Base-by-base conservation (phyloP, 2,888 invertebrate genomes). In the Anagyrus pseudococci region DNA sequence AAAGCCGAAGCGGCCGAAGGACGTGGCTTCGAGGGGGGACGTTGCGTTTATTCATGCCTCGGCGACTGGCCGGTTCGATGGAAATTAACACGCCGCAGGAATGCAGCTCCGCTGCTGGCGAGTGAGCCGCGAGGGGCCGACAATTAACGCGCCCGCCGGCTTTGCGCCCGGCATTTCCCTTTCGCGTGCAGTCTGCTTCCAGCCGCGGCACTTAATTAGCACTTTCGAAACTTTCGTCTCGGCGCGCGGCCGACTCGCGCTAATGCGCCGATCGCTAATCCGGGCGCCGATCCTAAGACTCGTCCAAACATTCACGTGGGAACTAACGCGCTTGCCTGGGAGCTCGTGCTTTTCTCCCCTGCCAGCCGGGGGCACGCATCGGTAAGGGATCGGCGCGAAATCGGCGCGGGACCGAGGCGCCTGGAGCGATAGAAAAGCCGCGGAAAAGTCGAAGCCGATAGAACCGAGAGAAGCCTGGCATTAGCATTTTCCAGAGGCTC, bases 121-220 rank as follows among this genome's bases (percentile, higher is more conserved):
- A n/a, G n/a, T n/a, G n/a, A n/a, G n/a, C n/a, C n/a, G n/a, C n/a
- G n/a, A n/a, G 46, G 13, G 46, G 22, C 22, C 29, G 46, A 19
- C 46, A 23, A 46, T 22, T 29, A 25, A 15, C 26, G n/a, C n/a
- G n/a, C n/a, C n/a, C n/a, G n/a, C n/a, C n/a, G n/a, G n/a, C n/a
- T n/a, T n/a, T n/a, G n/a, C n/a, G n/a, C n/a, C n/a, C n/a, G n/a
- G n/a, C n/a, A n/a, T n/a, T n/a, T n/a, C 25, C 15, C 8, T 22
- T 10, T 23, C 3, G n/a, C 23, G 48, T 40, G 40, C 60, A 60
- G 44, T 58, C 54, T 48, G 23, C 23, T 56, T 62, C 62, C 41
- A 58, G 53, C 53, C 58, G 56, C 26, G 61, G 62, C 62, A 60
- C 68, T 65, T 61, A 61, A 52, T 58, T 52, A 59, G 54, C 33